Percentiles rank a stretch among this genome's conserved stretches.
phyloP scores from a whole-genome alignment of 1,140 invertebrate species.

The Drosophila pectinifera region DNA sequence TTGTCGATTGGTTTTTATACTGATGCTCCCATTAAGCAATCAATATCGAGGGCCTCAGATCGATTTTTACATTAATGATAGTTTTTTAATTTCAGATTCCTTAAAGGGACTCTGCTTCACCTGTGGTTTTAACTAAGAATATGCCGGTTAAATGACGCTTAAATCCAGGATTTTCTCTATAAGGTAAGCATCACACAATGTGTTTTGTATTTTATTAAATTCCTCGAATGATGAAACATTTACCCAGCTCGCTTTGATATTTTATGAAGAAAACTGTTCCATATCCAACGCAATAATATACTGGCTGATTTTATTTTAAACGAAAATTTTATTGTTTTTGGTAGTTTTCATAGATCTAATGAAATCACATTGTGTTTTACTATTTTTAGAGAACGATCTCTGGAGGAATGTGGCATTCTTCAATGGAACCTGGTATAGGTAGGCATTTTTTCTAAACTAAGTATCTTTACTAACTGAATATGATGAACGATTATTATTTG shows the following conservation, averaged over 20 bases:
- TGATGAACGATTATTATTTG: constrained; percentile 35
- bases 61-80: neutral
- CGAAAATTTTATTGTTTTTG: neutral
- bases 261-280: constrained; percentile 36
- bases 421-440: neutral
- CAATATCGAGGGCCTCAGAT: no score
- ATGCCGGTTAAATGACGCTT: neutral
- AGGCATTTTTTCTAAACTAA: neutral
- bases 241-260: constrained; percentile 37
- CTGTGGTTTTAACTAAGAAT: no score
- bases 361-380: neutral
- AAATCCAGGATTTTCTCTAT: neutral
- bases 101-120: no score
- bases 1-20: constrained; percentile 38
- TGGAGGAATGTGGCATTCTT: neutral
- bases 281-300: constrained; percentile 35
- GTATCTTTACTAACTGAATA: neutral
- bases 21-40: constrained; percentile 1
- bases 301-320: constrained; percentile 6
- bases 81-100: neutral
- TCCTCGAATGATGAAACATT: constrained; percentile 25
- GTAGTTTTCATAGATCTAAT: neutral
- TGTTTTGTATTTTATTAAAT: neutral
- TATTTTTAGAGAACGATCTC: neutral
- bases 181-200: neutral